Conservation (phyloP, 2,113 vertebrate species). For the Tinamus guttatus region DNA sequence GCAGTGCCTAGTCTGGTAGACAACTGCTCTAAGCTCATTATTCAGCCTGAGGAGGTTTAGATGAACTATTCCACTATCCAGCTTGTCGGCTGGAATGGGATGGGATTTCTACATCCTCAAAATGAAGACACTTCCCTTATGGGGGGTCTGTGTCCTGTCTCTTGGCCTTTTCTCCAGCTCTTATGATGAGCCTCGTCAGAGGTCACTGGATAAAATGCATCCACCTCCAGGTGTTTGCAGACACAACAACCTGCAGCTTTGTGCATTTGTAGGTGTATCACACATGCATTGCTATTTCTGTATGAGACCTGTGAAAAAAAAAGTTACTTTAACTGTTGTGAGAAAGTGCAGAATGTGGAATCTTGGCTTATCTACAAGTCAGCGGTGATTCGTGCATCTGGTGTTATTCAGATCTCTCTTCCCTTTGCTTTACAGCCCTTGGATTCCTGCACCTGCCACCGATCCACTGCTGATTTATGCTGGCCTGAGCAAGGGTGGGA, state of each 20-base stretch:
- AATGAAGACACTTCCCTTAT: neutral
- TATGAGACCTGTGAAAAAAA: neutral
- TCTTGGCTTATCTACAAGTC: neutral
- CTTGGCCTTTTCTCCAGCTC: neutral
- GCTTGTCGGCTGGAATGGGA: accelerated
- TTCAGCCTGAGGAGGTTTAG: accelerated
- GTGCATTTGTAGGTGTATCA: accelerated
- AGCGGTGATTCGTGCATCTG: neutral
- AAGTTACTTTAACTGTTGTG: neutral
- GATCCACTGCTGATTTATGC: neutral
- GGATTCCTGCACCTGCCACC: neutral
- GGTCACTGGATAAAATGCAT: neutral
- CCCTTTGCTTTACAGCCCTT: neutral
- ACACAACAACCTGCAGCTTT: neutral
- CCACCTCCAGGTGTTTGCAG: neutral
- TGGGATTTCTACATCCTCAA: neutral
- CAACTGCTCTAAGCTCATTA: neutral
- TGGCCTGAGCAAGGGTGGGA: neutral
- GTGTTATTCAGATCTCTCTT: neutral
- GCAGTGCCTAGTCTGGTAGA: neutral
- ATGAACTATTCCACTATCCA: neutral
- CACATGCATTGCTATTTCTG: neutral
- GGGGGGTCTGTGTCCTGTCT: accelerated
- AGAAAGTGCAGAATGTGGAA: accelerated
- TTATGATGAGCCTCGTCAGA: neutral